Percentiles rank a stretch among this genome's conserved stretches.
These are phyloP conservation scores for Heteropelma amictum DNA, from an alignment of 2,888 invertebrate species.

Conservation along the genomic window DNA sequence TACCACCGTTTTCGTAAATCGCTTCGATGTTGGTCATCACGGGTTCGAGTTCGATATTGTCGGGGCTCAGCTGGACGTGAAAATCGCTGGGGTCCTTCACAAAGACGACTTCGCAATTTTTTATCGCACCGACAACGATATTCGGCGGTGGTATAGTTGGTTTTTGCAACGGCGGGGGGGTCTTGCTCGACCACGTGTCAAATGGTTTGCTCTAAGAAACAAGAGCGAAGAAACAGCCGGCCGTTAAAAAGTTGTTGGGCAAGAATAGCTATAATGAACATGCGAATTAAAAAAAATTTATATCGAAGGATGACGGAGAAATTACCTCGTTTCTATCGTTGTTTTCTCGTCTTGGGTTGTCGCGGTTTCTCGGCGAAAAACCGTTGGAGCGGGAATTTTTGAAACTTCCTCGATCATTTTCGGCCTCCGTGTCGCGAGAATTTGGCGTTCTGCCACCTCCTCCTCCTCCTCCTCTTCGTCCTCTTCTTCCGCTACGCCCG, in stretches of 20 bases:
- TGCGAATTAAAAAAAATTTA: too few species aligned
- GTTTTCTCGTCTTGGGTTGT: conserved; percentile 44
- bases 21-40: conserved; percentile 68
- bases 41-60: conserved; percentile 65
- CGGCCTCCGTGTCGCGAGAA: conserved; percentile 31
- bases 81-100: conserved; percentile 68
- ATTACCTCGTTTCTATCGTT: conserved; percentile 35
- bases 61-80: conserved; percentile 69
- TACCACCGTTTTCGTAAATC: conserved; percentile 66
- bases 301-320: too few species aligned
- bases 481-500: conserved; percentile 58
- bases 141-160: conserved; percentile 57
- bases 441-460: conserved; percentile 25
- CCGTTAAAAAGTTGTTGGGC: too few species aligned
- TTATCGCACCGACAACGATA: conserved; percentile 65
- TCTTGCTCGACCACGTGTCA: conserved; percentile 18
- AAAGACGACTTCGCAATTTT: conserved; percentile 69
- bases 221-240: not conserved
- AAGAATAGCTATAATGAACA: too few species aligned
- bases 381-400: conserved; percentile 29
- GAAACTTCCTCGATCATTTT: conserved; percentile 38
- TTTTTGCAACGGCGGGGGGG: not conserved
- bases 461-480: conserved; percentile 31
- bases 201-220: not conserved
- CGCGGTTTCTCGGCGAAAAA: conserved; percentile 21